These are phyloP conservation scores for Trichonephila clavata DNA, from an alignment of 1,140 invertebrate species.

Conservation along the genomic window DNA sequence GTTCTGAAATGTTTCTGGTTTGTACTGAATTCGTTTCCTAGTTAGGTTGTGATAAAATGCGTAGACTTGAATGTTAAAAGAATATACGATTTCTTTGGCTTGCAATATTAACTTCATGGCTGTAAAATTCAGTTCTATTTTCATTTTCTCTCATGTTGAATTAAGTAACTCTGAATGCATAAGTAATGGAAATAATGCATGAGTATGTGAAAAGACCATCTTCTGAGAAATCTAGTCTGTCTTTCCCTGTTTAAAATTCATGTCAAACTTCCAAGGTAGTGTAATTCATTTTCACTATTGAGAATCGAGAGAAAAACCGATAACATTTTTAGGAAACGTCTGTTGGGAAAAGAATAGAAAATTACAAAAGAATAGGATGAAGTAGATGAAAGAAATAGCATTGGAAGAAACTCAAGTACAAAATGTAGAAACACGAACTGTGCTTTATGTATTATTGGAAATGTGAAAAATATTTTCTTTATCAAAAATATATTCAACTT, in stretches of 20 bases:
- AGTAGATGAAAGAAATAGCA: no score
- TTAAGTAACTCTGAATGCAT: conserved; percentile 35
- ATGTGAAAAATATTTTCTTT: no score
- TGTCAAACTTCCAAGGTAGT: not conserved
- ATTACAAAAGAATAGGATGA: no score
- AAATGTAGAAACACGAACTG: no score
- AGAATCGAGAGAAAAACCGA: not conserved
- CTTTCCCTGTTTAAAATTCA: conserved; percentile 39
- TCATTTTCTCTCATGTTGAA: not conserved
- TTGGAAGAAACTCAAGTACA: no score
- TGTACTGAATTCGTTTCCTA: no score
- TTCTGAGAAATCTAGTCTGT: not conserved
- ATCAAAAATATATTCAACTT: no score
- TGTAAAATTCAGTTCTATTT: not conserved
- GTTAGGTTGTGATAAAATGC: no score
- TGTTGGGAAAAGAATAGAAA: not conserved
- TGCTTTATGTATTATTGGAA: no score
- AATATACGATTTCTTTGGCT: not conserved
- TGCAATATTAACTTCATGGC: not conserved
- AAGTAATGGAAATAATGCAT: conserved; percentile 11
- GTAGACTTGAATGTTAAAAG: no score
- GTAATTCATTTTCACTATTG: not conserved
- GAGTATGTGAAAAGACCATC: not conserved
- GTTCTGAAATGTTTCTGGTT: no score
- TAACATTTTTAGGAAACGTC: not conserved